Evolutionary conservation across 2,888 invertebrate genomes (phyloP), one percentile per base, ranked within the genome.

Genomic region (Allophyes oxyacanthae): DNA sequence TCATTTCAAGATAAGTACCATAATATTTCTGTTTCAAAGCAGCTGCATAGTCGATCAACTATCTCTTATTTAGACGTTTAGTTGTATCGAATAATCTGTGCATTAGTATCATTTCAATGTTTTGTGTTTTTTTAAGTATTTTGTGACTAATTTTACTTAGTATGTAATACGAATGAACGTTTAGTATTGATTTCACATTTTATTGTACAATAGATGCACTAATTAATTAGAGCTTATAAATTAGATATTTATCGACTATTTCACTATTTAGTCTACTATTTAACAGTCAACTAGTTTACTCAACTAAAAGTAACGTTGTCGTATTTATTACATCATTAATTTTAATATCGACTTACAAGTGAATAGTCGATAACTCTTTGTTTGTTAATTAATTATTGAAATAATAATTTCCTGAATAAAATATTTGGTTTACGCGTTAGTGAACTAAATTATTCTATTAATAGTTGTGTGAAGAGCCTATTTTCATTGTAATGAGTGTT

Each of bases 121-220:
- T 57, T 56, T 73, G 54, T 58, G 68, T 64, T 69, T 73, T 63
- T 72, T 52, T 64, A 79, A 79, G 79, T 78, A 77, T 78, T 74
- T 78, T 78, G 74, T 78, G 78, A 79, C 78, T 75, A 78, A 69
- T 75, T 69, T 73, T 77, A 78, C 64, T 73, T 77, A 78, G 79
- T 65, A 52, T 58, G 53, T 69, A 66, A 52, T 64, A 42, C 14
- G 57, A 64, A 64, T 65, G 69, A 63, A 49, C 32, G 59, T 44
- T 36, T 60, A 57, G 58, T 56, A 72, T 38, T 30, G 40, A 43
- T 56, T 56, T 51, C 44, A 54, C 11, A 43, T 48, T 50, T 50
- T 44, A 63, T 53, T 56, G 38, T 64, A 72, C 43, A 65, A 52
- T 66, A 38, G 14, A 55, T 50, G 36, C 40, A 37, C 25, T 41